Evolutionary conservation across 2,113 vertebrate genomes (phyloP).

Genomic region (Trichechus manatus): DNA sequence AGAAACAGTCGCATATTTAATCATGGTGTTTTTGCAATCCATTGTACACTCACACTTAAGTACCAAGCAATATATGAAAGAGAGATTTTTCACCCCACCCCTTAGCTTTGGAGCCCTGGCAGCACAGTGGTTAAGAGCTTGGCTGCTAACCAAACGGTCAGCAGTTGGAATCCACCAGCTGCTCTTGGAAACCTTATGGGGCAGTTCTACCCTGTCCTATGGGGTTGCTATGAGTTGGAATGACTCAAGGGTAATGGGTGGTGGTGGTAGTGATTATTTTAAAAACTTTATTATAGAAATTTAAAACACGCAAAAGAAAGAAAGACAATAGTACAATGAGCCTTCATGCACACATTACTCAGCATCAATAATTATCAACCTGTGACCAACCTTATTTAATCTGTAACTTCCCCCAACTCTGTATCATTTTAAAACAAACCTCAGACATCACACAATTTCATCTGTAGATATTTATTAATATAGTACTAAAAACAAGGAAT

Average conservation of each 20-base stretch:
- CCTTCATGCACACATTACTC: not conserved
- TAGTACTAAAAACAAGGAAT: not conserved
- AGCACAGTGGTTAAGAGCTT: too few relatives aligned
- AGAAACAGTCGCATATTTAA: not conserved
- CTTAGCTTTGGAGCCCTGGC: not conserved
- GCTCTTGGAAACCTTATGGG: too few relatives aligned
- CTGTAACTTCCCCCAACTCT: not conserved
- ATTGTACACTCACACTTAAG: not conserved
- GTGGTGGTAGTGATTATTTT: not conserved
- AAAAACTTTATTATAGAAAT: constrained; percentile 4
- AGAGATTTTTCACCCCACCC: not conserved
- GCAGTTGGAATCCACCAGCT: too few relatives aligned
- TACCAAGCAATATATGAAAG: not conserved
- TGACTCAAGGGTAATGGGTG: too few relatives aligned
- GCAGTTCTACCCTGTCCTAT: too few relatives aligned
- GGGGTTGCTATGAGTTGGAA: too few relatives aligned
- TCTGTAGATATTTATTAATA: not conserved
- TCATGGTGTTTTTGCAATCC: not conserved
- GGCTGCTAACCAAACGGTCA: too few relatives aligned
- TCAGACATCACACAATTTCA: not conserved
- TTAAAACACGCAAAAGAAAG: not conserved
- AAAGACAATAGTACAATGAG: not conserved
- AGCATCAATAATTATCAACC: not conserved
- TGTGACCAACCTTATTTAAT: not conserved
- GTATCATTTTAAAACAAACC: constrained; percentile 39